These are phyloP conservation scores for Castor canadensis DNA, from an alignment of 2,113 vertebrate species.

Conservation along the genomic window DNA sequence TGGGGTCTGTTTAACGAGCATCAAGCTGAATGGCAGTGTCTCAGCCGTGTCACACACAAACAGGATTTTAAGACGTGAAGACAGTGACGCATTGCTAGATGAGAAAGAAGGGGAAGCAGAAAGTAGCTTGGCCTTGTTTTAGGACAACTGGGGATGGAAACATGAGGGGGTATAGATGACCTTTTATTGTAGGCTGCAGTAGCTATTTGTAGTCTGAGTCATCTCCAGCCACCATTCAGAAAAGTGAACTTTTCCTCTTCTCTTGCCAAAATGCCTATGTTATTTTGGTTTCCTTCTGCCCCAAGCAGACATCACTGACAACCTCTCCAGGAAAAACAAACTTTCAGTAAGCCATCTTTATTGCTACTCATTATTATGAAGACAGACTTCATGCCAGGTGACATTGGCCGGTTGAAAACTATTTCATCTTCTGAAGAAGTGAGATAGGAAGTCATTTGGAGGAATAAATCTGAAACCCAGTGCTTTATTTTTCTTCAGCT, in stretches of 20 bases:
- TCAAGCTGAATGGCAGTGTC: too few relatives aligned
- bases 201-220: constrained; percentile 6
- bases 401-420: background rate
- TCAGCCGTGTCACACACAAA: background rate
- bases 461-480: background rate
- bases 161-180: background rate
- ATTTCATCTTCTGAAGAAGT: background rate
- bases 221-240: background rate
- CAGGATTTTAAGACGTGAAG: background rate
- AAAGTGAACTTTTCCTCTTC: background rate
- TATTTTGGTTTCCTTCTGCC: constrained; percentile 14
- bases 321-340: background rate
- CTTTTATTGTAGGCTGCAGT: background rate
- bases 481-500: background rate
- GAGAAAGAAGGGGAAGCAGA: background rate
- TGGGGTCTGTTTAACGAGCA: background rate
- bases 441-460: background rate
- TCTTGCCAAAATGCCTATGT: constrained; percentile 43
- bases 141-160: background rate
- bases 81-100: background rate
- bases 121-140: background rate
- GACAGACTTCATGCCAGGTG: background rate
- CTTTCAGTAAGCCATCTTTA: background rate
- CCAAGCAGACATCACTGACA: background rate
- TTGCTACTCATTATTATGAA: background rate